phyloP scores from a whole-genome alignment of 92 coral and sea anemone genomes.

The Porites rus region DNA sequence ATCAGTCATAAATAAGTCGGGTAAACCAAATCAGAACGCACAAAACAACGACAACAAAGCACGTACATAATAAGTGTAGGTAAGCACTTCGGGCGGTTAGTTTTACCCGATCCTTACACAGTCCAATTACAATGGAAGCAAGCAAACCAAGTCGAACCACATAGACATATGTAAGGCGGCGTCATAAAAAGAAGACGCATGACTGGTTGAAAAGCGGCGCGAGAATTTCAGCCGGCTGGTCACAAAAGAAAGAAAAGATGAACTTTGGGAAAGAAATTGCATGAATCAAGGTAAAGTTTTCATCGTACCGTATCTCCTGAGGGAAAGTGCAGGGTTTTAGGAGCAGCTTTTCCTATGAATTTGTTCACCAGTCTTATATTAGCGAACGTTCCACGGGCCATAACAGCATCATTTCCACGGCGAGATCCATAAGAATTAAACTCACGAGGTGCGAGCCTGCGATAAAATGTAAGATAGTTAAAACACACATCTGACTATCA shows the following conservation, averaged over 20 bases:
- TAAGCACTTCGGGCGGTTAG: too few relatives aligned
- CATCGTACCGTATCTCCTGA: constrained; percentile 86
- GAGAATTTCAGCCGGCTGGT: neutral
- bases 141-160: too few relatives aligned
- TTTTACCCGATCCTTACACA: too few relatives aligned
- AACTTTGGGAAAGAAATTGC: neutral
- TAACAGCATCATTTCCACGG: constrained; percentile 97
- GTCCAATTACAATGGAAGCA: too few relatives aligned
- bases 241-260: neutral
- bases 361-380: constrained; percentile 96
- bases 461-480: neutral
- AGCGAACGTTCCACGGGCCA: constrained; percentile 99
- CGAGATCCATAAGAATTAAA: constrained; percentile 99
- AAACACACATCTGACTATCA: neutral
- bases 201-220: too few relatives aligned
- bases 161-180: too few relatives aligned
- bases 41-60: neutral
- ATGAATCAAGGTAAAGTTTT: neutral
- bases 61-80: neutral
- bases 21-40: neutral
- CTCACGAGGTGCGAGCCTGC: constrained; percentile 95
- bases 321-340: constrained; percentile 90
- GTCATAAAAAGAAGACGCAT: too few relatives aligned
- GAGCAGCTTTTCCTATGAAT: constrained; percentile 97
- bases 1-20: neutral